phyloP scores from a whole-genome alignment of 2,888 invertebrate species.

The Aphidius colemani region DNA sequence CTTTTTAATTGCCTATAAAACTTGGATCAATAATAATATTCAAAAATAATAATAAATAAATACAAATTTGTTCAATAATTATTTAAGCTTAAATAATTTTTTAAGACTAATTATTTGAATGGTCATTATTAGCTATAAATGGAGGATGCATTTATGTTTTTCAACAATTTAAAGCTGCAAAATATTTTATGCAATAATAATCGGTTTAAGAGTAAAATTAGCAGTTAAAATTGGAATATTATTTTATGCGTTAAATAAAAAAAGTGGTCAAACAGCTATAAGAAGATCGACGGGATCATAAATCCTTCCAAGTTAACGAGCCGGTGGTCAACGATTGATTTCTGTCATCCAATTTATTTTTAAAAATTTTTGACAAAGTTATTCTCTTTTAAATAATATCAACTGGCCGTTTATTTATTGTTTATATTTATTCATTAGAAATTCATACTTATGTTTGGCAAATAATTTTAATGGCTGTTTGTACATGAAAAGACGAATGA shows the following conservation, averaged over 20 bases:
- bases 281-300: conserved; percentile 27
- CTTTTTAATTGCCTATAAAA: no score
- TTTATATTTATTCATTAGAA: not conserved
- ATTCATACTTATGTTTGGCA: no score
- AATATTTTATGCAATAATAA: not conserved
- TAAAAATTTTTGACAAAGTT: conserved; percentile 4
- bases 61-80: no score
- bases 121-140: no score
- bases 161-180: not conserved
- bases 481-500: not conserved
- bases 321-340: conserved; percentile 30
- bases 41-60: no score
- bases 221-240: not conserved
- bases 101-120: no score
- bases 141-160: not conserved
- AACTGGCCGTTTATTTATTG: conserved; percentile 3
- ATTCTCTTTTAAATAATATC: not conserved
- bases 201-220: conserved; percentile 7
- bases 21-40: no score
- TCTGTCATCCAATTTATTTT: conserved; percentile 10
- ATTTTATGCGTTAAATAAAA: not conserved
- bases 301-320: conserved; percentile 34
- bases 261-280: conserved; percentile 17
- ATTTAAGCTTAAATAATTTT: no score
- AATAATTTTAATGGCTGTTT: not conserved